Evolutionary conservation across 2,888 invertebrate species (phyloP).

Genomic region (Bugula neritina): DNA sequence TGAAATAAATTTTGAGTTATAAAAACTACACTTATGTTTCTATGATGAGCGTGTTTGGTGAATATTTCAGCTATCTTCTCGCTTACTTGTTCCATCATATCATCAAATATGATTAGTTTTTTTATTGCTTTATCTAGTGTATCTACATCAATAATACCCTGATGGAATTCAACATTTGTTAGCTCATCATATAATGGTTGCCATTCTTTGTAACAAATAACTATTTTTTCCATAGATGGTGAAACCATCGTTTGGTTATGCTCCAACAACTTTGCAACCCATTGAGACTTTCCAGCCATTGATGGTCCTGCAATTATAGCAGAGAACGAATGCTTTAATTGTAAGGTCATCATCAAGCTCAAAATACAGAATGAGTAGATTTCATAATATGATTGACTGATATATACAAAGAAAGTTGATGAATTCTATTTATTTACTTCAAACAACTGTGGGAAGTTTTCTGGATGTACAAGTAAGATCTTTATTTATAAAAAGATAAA

Average conservation of each 20-base stretch:
- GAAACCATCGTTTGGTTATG: not conserved
- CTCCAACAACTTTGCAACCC: not conserved
- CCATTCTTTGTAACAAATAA: not conserved
- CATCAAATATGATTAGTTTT: constrained; percentile 15
- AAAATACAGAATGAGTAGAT: not conserved
- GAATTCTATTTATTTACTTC: not conserved
- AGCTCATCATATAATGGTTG: constrained; percentile 5
- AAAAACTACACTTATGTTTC: constrained; percentile 12
- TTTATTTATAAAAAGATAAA: not conserved
- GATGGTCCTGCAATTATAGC: not conserved
- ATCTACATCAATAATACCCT: constrained; percentile 14
- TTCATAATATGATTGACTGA: not conserved
- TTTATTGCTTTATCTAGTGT: constrained; percentile 12
- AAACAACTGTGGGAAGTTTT: too few species aligned
- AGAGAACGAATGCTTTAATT: not conserved
- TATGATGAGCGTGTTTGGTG: constrained; percentile 11
- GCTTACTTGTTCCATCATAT: constrained; percentile 19
- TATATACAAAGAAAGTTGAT: too few species aligned
- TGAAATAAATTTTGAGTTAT: constrained; percentile 14
- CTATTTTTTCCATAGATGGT: not conserved
- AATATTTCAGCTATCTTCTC: constrained; percentile 15
- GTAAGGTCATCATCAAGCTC: not conserved
- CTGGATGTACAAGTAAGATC: not conserved
- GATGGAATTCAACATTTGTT: not conserved
- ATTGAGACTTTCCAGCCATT: not conserved